These are phyloP conservation scores for Crematogaster levior DNA, from an alignment of 2,888 invertebrate genomes.

Conservation along the genomic window DNA sequence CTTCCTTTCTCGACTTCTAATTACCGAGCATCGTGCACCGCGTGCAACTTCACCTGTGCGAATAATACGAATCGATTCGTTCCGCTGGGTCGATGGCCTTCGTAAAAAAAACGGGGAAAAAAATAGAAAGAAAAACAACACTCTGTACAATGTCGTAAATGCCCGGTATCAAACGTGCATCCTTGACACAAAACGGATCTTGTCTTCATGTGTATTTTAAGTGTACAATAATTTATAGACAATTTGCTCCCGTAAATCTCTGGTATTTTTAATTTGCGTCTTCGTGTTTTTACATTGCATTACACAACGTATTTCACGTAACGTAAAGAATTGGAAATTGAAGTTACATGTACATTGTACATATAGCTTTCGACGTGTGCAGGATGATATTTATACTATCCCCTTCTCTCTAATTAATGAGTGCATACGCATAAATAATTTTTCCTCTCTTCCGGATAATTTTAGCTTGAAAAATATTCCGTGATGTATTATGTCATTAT, in stretches of 20 bases:
- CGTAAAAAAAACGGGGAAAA: constrained; percentile 48
- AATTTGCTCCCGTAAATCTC: not conserved
- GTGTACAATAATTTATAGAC: not conserved
- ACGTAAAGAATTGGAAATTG: not conserved
- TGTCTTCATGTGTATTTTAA: not conserved
- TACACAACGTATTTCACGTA: not conserved
- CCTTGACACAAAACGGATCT: constrained; percentile 69
- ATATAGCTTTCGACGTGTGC: not conserved
- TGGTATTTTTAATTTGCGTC: not conserved
- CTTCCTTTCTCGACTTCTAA: constrained; percentile 70
- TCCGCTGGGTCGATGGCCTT: constrained; percentile 74
- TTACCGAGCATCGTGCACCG: constrained; percentile 56
- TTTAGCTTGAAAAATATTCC: not conserved
- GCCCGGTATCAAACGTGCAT: constrained; percentile 43
- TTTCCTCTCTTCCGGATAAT: not conserved
- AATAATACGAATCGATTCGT: constrained; percentile 73
- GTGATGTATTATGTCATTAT: not conserved
- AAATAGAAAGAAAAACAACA: constrained; percentile 61
- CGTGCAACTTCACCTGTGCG: constrained; percentile 69
- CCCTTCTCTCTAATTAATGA: not conserved
- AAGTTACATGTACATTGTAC: not conserved
- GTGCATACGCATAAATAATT: not conserved
- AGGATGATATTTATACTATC: not conserved
- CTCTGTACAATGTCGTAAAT: constrained; percentile 46
- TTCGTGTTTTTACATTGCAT: not conserved